Percentiles rank a stretch among this genome's conserved stretches.
phyloP scores from a whole-genome alignment of 2,797 vertebrate genomes.

The Xiphorhynchus erythropygius region DNA sequence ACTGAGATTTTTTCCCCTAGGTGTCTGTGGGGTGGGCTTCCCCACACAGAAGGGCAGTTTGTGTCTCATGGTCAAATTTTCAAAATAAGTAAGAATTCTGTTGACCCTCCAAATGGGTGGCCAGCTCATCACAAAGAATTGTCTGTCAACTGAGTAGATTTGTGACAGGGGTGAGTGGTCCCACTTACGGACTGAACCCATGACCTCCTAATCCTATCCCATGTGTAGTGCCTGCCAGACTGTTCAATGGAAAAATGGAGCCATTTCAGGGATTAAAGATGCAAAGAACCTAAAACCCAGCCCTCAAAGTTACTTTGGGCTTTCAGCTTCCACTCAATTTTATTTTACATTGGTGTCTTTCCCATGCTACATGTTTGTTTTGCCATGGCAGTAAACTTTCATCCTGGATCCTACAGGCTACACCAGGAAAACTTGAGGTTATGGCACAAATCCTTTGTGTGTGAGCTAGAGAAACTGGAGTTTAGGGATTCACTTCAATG shows the following conservation, averaged over 20 bases:
- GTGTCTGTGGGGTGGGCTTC: background rate
- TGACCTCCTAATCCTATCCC: constrained; percentile 74
- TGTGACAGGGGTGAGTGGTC: constrained; percentile 67
- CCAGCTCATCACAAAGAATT: constrained; percentile 66
- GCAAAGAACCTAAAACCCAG: constrained; percentile 11
- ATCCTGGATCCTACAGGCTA: background rate
- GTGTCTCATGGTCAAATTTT: constrained; percentile 62
- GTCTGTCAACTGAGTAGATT: constrained; percentile 63
- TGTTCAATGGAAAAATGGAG: constrained; percentile 52
- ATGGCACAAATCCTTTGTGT: background rate
- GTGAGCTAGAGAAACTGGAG: background rate
- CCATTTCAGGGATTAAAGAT: constrained; percentile 49
- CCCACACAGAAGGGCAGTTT: background rate
- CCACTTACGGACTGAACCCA: constrained; percentile 62
- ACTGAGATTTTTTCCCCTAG: background rate
- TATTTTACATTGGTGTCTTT: background rate
- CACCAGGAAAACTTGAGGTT: background rate
- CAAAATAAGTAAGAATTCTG: constrained; percentile 51
- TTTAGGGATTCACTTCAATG: background rate
- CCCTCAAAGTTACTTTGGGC: background rate
- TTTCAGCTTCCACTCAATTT: background rate
- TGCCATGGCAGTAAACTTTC: background rate
- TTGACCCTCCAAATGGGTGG: constrained; percentile 71
- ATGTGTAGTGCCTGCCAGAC: constrained; percentile 61
- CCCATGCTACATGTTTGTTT: background rate